Evolutionary conservation across 2,888 invertebrate species (phyloP).

Genomic region (Stenchaetothrips biformis): DNA sequence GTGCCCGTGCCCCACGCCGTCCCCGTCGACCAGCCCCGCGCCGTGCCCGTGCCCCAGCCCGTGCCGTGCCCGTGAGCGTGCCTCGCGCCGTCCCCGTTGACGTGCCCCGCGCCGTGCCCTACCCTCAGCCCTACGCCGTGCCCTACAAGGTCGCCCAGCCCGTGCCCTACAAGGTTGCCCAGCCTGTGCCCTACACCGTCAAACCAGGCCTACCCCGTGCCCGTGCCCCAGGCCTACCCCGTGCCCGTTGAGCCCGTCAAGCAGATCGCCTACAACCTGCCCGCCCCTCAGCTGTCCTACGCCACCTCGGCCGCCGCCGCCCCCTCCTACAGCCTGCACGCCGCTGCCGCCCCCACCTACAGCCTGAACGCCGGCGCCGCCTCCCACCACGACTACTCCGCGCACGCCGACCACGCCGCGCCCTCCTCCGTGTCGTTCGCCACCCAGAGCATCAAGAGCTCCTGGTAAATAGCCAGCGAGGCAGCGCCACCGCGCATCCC

Average conservation of each 20-base stretch:
- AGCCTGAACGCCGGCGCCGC: neutral
- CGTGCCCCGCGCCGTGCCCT: slow-evolving; percentile 3
- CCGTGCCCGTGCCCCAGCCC: slow-evolving; percentile 8
- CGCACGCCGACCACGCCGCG: neutral
- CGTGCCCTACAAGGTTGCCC: slow-evolving; percentile 19
- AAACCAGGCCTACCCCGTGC: neutral
- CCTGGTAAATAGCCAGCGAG: neutral
- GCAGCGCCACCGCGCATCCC: slow-evolving; percentile 19
- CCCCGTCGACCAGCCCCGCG: neutral
- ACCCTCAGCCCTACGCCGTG: neutral
- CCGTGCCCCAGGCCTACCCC: slow-evolving; percentile 7
- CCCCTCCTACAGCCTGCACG: neutral
- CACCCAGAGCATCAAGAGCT: neutral
- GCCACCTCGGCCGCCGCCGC: neutral
- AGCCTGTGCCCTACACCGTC: slow-evolving; percentile 3
- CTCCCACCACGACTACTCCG: neutral
- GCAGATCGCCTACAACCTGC: neutral
- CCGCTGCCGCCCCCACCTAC: neutral
- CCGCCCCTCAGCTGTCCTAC: neutral
- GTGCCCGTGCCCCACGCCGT: slow-evolving; percentile 16
- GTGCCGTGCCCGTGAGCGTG: slow-evolving; percentile 6
- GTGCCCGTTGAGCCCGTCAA: slow-evolving; percentile 16
- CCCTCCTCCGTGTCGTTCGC: neutral
- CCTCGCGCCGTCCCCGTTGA: neutral
- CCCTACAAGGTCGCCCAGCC: neutral